Conservation (phyloP, 2,888 invertebrate species). For the Sthenelais limicola region DNA sequence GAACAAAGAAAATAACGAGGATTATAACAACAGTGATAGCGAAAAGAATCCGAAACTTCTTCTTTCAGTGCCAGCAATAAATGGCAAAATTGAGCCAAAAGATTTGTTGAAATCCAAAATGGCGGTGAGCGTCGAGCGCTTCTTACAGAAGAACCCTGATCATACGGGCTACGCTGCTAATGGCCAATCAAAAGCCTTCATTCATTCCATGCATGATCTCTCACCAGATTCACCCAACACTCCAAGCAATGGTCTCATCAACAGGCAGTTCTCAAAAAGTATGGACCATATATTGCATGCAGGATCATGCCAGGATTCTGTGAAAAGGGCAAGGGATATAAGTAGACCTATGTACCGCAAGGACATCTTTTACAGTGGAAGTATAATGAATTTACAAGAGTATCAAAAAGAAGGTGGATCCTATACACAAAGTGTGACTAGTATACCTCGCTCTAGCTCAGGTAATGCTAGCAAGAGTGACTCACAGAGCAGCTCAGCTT, state of each 20-base stretch:
- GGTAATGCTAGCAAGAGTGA: neutral
- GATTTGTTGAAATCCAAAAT: neutral
- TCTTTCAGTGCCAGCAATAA: no score
- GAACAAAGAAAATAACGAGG: neutral
- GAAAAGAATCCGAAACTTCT: no score
- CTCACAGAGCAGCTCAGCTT: neutral
- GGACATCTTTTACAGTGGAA: conserved; percentile 98
- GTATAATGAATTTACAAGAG: conserved; percentile 91
- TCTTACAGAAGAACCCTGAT: no score
- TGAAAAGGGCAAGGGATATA: conserved; percentile 40
- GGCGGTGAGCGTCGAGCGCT: neutral
- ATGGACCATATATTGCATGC: conserved; percentile 9
- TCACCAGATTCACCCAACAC: neutral
- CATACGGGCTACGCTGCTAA: no score
- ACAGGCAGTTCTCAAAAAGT: conserved; percentile 15
- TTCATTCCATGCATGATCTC: conserved; percentile 8
- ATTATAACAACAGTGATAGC: no score
- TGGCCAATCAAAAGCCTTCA: neutral
- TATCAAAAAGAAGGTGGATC: no score
- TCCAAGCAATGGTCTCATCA: neutral
- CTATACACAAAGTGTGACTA: conserved; percentile 90
- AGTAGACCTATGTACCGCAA: conserved; percentile 87
- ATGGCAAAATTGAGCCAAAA: neutral
- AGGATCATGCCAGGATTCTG: neutral
- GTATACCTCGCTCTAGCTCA: conserved; percentile 69